Conservation (phyloP, 2,888 invertebrate species). For the Diaphora mendica region DNA sequence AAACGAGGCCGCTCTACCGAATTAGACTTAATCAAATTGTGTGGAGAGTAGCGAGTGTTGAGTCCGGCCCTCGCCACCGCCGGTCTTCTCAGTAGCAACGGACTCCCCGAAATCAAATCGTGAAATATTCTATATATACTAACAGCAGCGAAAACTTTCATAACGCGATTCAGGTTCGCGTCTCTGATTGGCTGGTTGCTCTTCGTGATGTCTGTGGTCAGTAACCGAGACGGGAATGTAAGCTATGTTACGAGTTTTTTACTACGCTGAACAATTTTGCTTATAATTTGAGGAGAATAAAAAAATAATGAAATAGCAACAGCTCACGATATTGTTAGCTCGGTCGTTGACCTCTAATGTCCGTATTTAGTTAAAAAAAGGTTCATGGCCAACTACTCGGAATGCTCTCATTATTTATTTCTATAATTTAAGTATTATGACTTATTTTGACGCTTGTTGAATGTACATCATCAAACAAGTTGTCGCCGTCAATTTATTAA, state of each 20-base stretch:
- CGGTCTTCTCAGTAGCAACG: slow-evolving; percentile 83
- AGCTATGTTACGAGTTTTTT: background rate
- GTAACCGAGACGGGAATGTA: slow-evolving; percentile 4
- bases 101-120: slow-evolving; percentile 78
- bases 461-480: background rate
- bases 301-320: background rate
- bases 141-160: slow-evolving; percentile 54
- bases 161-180: slow-evolving; percentile 63
- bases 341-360: background rate
- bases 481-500: background rate
- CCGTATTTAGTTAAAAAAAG: background rate
- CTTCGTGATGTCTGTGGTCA: slow-evolving; percentile 18
- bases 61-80: slow-evolving; percentile 81
- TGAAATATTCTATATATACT: slow-evolving; percentile 48
- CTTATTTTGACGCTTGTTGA: background rate
- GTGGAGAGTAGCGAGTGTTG: slow-evolving; percentile 74
- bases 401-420: background rate
- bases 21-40: slow-evolving; percentile 67
- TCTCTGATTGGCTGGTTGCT: slow-evolving; percentile 60
- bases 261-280: background rate
- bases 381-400: background rate
- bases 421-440: background rate
- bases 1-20: slow-evolving; percentile 77
- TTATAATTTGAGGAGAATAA: background rate
- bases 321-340: background rate